Evolutionary conservation across 2,113 vertebrate genomes (phyloP).

Genomic region (Aplodontia rufa): DNA sequence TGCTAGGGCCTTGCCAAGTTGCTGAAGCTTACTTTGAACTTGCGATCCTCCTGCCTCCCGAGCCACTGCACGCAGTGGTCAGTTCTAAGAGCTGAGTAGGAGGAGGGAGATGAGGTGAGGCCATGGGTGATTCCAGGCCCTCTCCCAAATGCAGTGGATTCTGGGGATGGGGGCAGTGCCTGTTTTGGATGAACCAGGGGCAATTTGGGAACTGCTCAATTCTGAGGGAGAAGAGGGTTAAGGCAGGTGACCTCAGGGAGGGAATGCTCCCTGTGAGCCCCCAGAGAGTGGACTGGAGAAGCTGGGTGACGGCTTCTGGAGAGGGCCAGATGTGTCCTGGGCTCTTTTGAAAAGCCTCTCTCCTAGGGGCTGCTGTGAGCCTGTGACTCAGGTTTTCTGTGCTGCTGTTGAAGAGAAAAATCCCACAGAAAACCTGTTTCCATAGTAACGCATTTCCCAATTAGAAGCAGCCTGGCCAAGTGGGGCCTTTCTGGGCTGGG

Average conservation of each 20-base stretch:
- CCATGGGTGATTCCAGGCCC: background rate
- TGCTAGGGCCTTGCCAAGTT: too few species aligned
- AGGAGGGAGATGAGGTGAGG: too few species aligned
- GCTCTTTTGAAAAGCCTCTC: too few species aligned
- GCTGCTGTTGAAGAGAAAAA: conserved; percentile 48
- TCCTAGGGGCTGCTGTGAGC: background rate
- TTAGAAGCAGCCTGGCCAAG: conserved; percentile 64
- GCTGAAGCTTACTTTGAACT: too few species aligned
- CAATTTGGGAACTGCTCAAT: background rate
- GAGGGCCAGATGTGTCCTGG: background rate
- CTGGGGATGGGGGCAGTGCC: background rate
- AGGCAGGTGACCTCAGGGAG: background rate
- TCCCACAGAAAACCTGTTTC: conserved; percentile 70
- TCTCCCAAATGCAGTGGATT: background rate
- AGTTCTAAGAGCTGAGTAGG: too few species aligned
- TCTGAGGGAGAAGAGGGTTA: background rate
- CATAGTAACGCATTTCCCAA: conserved; percentile 63
- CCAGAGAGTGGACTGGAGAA: background rate
- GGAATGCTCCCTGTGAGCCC: background rate
- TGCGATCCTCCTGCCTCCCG: too few species aligned
- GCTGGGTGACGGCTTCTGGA: background rate
- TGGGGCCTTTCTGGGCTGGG: background rate
- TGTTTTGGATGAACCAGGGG: background rate
- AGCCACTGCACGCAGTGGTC: too few species aligned
- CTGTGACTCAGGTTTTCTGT: conserved; percentile 69